A percentile compares a stretch with the other conserved stretches of the same genome.
phyloP scores from a whole-genome alignment of 2,113 vertebrate genomes.

The Irena cyanogastra region DNA sequence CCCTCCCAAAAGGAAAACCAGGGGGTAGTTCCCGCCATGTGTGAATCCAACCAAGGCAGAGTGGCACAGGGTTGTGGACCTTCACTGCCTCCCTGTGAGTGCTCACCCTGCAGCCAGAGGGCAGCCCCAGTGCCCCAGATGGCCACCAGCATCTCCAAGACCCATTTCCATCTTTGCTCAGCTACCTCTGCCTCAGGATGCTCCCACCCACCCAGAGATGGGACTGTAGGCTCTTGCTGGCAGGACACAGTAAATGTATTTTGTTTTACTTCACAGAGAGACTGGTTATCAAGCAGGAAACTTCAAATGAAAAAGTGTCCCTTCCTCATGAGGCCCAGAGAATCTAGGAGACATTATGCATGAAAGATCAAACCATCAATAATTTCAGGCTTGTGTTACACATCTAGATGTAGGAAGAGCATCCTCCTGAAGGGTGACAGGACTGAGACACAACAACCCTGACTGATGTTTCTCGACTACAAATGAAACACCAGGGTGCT shows the following conservation, averaged over 20 bases:
- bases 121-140: not conserved
- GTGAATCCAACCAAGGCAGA: not conserved
- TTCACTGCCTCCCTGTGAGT: not conserved
- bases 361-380: too few relatives aligned
- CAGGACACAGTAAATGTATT: too few relatives aligned
- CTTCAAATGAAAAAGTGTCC: too few relatives aligned
- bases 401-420: too few relatives aligned
- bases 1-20: not conserved
- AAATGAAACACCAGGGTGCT: not conserved
- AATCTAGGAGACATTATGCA: too few relatives aligned
- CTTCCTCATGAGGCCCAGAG: too few relatives aligned
- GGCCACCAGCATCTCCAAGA: not conserved
- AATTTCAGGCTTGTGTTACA: too few relatives aligned
- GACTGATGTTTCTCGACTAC: not conserved
- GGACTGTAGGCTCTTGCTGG: not conserved
- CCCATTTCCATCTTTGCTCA: not conserved
- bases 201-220: not conserved
- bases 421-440: not conserved
- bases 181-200: not conserved
- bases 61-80: not conserved
- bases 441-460: not conserved
- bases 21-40: fast-evolving
- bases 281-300: too few relatives aligned
- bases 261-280: too few relatives aligned
- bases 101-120: fast-evolving